These are phyloP conservation scores for Spilarctia lutea DNA, from an alignment of 2,888 invertebrate genomes.

Conservation along the genomic window DNA sequence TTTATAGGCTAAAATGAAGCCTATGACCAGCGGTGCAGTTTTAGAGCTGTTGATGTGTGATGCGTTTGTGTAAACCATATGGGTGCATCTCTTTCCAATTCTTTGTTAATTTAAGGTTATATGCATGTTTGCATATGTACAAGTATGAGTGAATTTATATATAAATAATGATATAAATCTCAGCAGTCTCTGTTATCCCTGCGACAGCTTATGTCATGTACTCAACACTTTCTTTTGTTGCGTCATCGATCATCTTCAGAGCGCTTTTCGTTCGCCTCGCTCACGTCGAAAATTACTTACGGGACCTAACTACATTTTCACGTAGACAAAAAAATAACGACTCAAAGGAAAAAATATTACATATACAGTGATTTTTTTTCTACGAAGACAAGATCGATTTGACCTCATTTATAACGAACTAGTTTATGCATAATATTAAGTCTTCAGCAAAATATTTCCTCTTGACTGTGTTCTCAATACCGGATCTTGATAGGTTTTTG, in stretches of 20 bases:
- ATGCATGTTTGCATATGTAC: neutral
- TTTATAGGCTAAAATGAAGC: no score
- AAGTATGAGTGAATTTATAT: neutral
- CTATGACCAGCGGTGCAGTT: no score
- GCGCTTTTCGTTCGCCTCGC: slow-evolving; percentile 62
- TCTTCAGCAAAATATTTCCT: slow-evolving; percentile 22
- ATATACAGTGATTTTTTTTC: slow-evolving; percentile 37
- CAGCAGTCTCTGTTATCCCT: slow-evolving; percentile 19
- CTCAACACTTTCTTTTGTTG: slow-evolving; percentile 61
- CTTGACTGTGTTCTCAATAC: neutral
- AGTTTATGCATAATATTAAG: slow-evolving; percentile 38
- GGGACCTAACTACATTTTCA: slow-evolving; percentile 65
- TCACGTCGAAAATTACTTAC: slow-evolving; percentile 80
- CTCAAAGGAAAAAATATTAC: slow-evolving; percentile 44
- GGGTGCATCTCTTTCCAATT: no score
- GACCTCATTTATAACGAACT: slow-evolving; percentile 49
- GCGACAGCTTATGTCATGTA: slow-evolving; percentile 40
- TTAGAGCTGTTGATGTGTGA: no score
- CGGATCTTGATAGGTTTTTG: neutral
- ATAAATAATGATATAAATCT: slow-evolving; percentile 1
- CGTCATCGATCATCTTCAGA: slow-evolving; percentile 80
- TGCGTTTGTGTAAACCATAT: neutral
- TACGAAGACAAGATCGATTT: slow-evolving; percentile 36
- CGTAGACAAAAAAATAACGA: slow-evolving; percentile 59
- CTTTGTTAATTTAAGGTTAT: neutral